These are phyloP conservation scores for Mesorhabditis sp. DNA, from an alignment of 2,888 invertebrate genomes.

Conservation along the genomic window DNA sequence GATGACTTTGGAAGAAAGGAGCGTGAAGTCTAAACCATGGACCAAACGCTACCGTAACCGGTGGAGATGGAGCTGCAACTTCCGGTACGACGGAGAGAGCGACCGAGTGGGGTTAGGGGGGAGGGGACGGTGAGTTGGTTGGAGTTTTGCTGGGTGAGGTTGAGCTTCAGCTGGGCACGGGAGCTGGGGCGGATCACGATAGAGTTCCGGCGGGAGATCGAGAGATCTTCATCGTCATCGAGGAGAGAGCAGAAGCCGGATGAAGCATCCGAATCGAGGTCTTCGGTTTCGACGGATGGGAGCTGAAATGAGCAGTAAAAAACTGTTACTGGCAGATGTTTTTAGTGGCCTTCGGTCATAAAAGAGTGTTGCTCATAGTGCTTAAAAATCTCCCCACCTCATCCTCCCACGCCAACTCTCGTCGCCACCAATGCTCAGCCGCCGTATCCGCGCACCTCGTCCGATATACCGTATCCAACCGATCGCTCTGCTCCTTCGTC, in stretches of 20 bases:
- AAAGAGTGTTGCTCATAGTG: no score
- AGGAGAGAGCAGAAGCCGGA: background rate
- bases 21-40: constrained; percentile 8
- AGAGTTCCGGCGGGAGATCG: constrained; percentile 16
- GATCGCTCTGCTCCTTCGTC: constrained; percentile 48
- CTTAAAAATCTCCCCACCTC: background rate
- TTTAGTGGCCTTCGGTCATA: no score
- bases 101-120: constrained; percentile 13
- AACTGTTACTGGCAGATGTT: no score
- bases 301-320: no score
- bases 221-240: constrained; percentile 19
- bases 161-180: background rate
- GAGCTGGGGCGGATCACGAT: constrained; percentile 14
- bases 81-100: constrained; percentile 20
- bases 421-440: constrained; percentile 33
- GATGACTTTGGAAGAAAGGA: no score
- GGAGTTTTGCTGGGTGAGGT: background rate
- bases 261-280: constrained; percentile 13
- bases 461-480: constrained; percentile 38
- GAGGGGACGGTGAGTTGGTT: background rate
- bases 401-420: constrained; percentile 54
- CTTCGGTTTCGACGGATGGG: constrained; percentile 11
- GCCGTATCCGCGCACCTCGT: constrained; percentile 28
- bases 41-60: constrained; percentile 40
- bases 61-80: constrained; percentile 26